phyloP scores from a whole-genome alignment of 37 sponge, comb jelly and placozoan species.

The Oopsacas minuta region DNA sequence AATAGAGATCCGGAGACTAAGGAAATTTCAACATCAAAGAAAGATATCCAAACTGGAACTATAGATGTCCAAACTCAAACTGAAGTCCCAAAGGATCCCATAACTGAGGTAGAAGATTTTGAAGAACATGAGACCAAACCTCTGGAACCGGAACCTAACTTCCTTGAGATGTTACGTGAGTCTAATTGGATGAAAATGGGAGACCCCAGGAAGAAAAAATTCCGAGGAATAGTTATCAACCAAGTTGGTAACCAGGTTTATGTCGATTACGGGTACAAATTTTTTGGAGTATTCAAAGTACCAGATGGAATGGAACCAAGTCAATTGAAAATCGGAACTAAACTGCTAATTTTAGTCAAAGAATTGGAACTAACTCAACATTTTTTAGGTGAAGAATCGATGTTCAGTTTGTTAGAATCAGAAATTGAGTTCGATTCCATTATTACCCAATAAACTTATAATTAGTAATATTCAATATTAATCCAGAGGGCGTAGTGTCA shows the following conservation, averaged over 20 bases:
- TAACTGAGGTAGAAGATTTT: neutral
- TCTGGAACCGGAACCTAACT: neutral
- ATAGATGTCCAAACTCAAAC: neutral
- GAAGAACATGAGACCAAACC: neutral
- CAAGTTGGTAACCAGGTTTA: neutral
- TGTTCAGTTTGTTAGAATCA: slow-evolving; percentile 13
- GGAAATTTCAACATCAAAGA: neutral
- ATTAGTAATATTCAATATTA: too few relatives aligned
- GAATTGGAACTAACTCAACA: slow-evolving; percentile 17
- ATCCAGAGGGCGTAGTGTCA: too few relatives aligned
- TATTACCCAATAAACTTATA: too few relatives aligned
- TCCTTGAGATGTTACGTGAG: neutral
- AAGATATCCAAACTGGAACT: neutral
- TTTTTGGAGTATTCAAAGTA: neutral
- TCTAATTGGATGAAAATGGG: slow-evolving; percentile 5
- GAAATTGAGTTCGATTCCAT: neutral
- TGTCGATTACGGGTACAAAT: neutral
- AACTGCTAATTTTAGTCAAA: neutral
- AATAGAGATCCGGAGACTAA: neutral
- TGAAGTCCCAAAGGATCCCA: neutral
- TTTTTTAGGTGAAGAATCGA: neutral
- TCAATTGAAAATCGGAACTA: neutral
- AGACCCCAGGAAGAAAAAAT: neutral
- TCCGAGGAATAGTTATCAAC: neutral
- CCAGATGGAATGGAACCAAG: neutral